These are phyloP conservation scores for Scomber colias DNA, from an alignment of 2,113 vertebrate species.

Conservation along the genomic window DNA sequence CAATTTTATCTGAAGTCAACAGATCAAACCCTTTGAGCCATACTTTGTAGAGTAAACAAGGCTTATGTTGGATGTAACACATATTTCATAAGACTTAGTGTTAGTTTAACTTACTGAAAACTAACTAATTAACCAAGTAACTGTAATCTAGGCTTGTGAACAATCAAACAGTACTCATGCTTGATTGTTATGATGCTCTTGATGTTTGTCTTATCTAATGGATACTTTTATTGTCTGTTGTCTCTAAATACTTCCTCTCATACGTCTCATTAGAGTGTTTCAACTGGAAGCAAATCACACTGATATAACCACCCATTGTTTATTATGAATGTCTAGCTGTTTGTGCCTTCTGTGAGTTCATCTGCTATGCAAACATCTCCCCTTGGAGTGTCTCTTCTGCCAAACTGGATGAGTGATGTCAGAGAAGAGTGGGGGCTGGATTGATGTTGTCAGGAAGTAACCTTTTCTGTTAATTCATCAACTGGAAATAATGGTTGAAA, in stretches of 20 bases:
- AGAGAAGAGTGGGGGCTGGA: conserved; percentile 22
- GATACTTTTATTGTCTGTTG: neutral
- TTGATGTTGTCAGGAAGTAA: conserved; percentile 48
- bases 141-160: neutral
- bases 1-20: too few species aligned
- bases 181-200: too few species aligned
- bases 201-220: neutral
- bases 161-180: neutral
- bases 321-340: conserved; percentile 64
- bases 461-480: conserved; percentile 51
- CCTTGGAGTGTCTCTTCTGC: conserved; percentile 50
- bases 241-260: neutral
- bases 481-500: conserved; percentile 27
- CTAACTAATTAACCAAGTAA: neutral
- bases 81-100: neutral
- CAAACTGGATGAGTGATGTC: conserved; percentile 15
- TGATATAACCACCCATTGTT: conserved; percentile 49
- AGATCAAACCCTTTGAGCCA: neutral
- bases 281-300: conserved; percentile 48
- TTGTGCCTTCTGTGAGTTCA: conserved; percentile 66
- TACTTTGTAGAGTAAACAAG: neutral
- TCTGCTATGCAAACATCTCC: conserved; percentile 50
- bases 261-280: conserved; percentile 2
- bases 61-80: neutral
- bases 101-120: too few species aligned